Conservation (phyloP, 2,888 invertebrate genomes). For the Steromphala cineraria region DNA sequence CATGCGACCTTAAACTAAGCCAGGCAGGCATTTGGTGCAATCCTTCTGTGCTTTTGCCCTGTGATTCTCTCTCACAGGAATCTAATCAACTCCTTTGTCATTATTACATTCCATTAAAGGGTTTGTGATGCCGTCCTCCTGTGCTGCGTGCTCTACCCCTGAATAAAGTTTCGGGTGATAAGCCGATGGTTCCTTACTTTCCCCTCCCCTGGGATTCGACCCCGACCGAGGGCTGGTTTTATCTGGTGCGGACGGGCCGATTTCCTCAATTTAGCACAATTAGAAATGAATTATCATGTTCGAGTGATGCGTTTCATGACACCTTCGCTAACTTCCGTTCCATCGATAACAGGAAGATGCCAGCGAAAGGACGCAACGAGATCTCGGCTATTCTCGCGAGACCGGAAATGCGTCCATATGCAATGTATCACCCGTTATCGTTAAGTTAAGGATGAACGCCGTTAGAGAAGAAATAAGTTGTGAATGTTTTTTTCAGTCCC, state of each 20-base stretch:
- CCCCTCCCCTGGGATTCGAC: neutral
- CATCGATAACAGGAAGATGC: slow-evolving; percentile 3
- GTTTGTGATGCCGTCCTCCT: slow-evolving; percentile 10
- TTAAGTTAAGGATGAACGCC: neutral
- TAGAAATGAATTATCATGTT: slow-evolving; percentile 20
- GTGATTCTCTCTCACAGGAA: neutral
- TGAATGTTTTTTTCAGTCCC: neutral
- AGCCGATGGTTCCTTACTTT: neutral
- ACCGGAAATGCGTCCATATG: slow-evolving; percentile 1
- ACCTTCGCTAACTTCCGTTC: slow-evolving; percentile 13
- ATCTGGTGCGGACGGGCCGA: slow-evolving; percentile 15
- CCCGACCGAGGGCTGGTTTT: neutral
- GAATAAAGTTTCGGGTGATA: neutral
- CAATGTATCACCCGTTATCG: slow-evolving; percentile 15
- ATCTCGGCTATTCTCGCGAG: neutral
- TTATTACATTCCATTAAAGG: slow-evolving; percentile 15
- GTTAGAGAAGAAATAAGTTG: neutral
- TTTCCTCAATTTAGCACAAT: slow-evolving; percentile 21
- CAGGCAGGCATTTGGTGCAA: too few species aligned
- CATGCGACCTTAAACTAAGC: too few species aligned
- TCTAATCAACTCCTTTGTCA: slow-evolving; percentile 12
- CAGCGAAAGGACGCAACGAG: slow-evolving; percentile 10
- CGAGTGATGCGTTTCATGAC: slow-evolving; percentile 13
- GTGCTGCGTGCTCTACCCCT: neutral
- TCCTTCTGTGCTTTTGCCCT: neutral